Evolutionary conservation across 1,140 invertebrate genomes (phyloP), one percentile per base, ranked within the genome.

Genomic region (Achatina immaculata): DNA sequence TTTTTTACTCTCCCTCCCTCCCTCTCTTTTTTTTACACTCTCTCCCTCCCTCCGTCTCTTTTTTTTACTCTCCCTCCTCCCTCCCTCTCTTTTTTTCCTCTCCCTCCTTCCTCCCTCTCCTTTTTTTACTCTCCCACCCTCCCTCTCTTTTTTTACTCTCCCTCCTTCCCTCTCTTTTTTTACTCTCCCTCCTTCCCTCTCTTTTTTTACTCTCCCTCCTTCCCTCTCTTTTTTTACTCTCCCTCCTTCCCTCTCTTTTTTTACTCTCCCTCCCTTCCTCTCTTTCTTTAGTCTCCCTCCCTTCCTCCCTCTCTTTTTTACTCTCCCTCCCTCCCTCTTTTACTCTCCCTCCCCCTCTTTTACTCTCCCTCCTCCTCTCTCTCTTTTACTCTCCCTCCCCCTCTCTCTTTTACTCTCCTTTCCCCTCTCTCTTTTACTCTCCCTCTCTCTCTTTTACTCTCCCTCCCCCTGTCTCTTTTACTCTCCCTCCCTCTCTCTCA

Each of bases 1-100:
- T 75, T 45, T 51, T 0, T 75, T n/a, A 48, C 73, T 48, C 45
- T 75, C 73, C 51, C 73, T 75, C 73, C 51, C 73, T 75, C 45
- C 38, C 73, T 75, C 73, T 28, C 45, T 75, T 45, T 51, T 45
- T 75, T 45, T 51, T 40, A n/a, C 73, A 21, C 73, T 75, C 40
- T 45, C 31, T 48, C 9, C 19, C 36, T 75, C 40, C 24, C 21
- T 45, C 6, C 40, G 14, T 75, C 1, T 75, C 73, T 75, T 11
- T 45, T 45, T 28, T 28, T 51, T 28, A 36, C 9, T 42, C 9
- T 11, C 9, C 40, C 42, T 73, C 9, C 24, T 28, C 16, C 3
- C 16, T 45, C 28, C 6, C 40, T 11, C 16, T 55, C 45, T 77
- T 9, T 62, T 9, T 58, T 14, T 31, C 16, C 7, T 16, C 28